Base-by-base conservation (phyloP, 2,113 vertebrate species). In the Platichthys stellatus region DNA sequence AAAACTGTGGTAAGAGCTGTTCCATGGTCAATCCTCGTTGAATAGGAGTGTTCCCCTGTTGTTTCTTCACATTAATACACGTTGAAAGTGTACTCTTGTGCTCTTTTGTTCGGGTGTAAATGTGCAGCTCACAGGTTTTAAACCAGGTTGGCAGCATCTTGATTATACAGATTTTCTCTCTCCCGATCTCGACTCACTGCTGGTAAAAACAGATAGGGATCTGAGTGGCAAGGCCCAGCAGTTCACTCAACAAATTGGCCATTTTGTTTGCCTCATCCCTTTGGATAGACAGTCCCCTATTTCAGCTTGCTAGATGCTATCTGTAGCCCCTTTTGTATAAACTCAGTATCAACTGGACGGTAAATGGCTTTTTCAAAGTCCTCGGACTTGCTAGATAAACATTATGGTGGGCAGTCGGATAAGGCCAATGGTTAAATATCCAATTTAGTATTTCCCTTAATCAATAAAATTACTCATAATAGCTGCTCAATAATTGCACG, bases 261-360 rank as follows among this genome's bases (percentile, higher is more conserved):
- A 74, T 86, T 92, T 89, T 82, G 73, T 90, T 88, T 86, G 83
- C 76, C 43, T 77, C 76, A 23, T 90, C 51, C 61, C 24, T 85
- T 87, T 70, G 28, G 80, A 89, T 76, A 64, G 82, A 85, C 77
- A 83, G 38, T 85, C 83, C 81, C 85, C 67, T 71, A 23, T 85
- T 82, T 66, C 70, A 68, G 70, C 53, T 0, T 63, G 28, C 58
- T 68, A 20, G 69, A 87, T 88, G 49, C 60, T 86, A 89, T 90
- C 90, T 84, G n/a, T 63, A 9, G 23, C 45, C 53, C n/a, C 65
- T 71, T 82, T 85, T 86, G 65, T 81, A 69, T 78, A 62, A 21
- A 67, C 63, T 83, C 61, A 13, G 57, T 73, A 73, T 77, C 63
- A 59, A 81, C 71, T 78, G 64, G 66, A 82, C 75, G 85, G 56